A percentile compares a stretch with the other conserved stretches of the same genome.
phyloP scores from a whole-genome alignment of 2,113 vertebrate species.

The Siniperca knerii region DNA sequence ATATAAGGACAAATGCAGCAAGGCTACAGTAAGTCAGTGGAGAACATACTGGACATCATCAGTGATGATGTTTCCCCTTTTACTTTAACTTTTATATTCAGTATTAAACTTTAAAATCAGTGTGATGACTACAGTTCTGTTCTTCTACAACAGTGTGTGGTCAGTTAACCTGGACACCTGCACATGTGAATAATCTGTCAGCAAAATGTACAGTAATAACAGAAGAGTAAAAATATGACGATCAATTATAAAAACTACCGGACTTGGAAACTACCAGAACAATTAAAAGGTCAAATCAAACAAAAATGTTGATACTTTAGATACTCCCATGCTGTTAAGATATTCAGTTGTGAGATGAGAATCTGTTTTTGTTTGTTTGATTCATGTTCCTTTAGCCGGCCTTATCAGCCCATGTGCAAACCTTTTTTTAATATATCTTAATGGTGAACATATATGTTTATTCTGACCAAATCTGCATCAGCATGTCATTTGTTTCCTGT shows the following conservation, averaged over 20 bases:
- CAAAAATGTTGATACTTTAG: neutral
- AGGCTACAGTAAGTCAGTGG: neutral
- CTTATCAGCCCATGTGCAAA: neutral
- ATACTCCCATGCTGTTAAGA: neutral
- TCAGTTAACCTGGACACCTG: neutral
- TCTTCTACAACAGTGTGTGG: slow-evolving; percentile 15
- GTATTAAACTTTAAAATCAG: slow-evolving; percentile 12
- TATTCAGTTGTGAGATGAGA: no score
- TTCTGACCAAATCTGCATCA: neutral
- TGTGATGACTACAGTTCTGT: neutral
- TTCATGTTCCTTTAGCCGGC: neutral
- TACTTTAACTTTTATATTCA: neutral
- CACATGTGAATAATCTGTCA: neutral
- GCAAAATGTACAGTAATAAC: neutral
- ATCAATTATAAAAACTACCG: neutral
- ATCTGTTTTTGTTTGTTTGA: neutral
- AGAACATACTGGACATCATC: neutral
- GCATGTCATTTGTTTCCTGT: neutral
- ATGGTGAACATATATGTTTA: neutral
- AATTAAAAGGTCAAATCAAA: neutral
- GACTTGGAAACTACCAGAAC: neutral
- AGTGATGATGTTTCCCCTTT: neutral
- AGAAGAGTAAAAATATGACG: neutral
- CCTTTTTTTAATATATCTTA: neutral
- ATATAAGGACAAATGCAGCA: slow-evolving; percentile 14